These are phyloP conservation scores for Astur gentilis DNA, from an alignment of 2,113 vertebrate species.

Conservation along the genomic window DNA sequence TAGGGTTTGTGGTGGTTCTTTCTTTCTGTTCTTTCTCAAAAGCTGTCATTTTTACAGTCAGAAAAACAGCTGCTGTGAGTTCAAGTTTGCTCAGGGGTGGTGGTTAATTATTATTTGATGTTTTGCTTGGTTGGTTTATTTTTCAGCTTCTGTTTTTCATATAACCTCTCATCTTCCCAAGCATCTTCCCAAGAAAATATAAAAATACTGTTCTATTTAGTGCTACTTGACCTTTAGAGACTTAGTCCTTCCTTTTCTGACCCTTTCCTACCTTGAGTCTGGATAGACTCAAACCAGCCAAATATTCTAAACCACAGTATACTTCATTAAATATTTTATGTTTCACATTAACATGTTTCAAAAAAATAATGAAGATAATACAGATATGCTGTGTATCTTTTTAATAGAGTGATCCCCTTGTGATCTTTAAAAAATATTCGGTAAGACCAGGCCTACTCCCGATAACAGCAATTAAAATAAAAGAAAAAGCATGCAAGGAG, in stretches of 20 bases:
- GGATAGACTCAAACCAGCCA: neutral
- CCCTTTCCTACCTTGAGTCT: neutral
- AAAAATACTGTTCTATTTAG: neutral
- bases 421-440: neutral
- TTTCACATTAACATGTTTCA: neutral
- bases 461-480: neutral
- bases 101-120: neutral
- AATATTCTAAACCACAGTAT: neutral
- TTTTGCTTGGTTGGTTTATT: neutral
- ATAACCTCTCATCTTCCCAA: neutral
- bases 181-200: neutral
- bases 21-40: neutral
- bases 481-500: neutral
- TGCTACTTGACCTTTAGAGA: neutral
- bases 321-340: neutral
- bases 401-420: neutral
- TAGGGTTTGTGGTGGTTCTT: neutral
- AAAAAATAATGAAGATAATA: neutral
- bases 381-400: neutral
- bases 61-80: neutral
- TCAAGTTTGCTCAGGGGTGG: rapidly evolving
- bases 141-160: neutral
- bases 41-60: neutral
- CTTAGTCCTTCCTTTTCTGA: neutral
- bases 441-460: neutral